phyloP scores from a whole-genome alignment of 2,888 invertebrate species.

The Phengaris alcon region DNA sequence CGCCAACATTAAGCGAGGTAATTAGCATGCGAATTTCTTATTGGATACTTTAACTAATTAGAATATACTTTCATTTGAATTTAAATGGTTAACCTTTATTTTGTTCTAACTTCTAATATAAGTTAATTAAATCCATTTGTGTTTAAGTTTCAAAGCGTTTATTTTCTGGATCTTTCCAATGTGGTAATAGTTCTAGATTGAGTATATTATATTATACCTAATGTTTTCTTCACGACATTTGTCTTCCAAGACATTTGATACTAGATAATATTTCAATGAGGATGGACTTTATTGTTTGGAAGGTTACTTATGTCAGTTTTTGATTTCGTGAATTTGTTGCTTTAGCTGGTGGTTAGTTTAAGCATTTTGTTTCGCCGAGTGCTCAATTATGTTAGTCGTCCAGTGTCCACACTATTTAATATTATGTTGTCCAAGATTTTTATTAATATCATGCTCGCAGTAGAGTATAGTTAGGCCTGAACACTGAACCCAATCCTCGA shows the following conservation, averaged over 20 bases:
- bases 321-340: too few species aligned
- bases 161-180: constrained; percentile 18
- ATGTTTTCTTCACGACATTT: not conserved
- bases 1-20: constrained; percentile 47
- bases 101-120: constrained; percentile 18
- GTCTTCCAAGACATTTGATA: not conserved
- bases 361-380: too few species aligned
- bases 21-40: constrained; percentile 44
- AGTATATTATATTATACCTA: not conserved
- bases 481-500: too few species aligned
- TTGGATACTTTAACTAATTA: constrained; percentile 43
- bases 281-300: too few species aligned
- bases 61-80: constrained; percentile 32
- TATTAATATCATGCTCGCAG: too few species aligned
- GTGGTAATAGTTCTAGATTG: not conserved
- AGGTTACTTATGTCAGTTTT: too few species aligned
- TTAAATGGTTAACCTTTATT: constrained; percentile 22
- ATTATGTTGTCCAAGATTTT: too few species aligned
- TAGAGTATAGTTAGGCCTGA: too few species aligned
- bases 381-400: too few species aligned
- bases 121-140: constrained; percentile 17
- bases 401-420: too few species aligned
- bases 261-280: too few species aligned
- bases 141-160: not conserved
- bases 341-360: too few species aligned